A percentile compares a stretch with the other conserved stretches of the same genome.
These are phyloP conservation scores for Palythoa grandis DNA, from an alignment of 92 coral and sea anemone genomes.

Conservation along the genomic window DNA sequence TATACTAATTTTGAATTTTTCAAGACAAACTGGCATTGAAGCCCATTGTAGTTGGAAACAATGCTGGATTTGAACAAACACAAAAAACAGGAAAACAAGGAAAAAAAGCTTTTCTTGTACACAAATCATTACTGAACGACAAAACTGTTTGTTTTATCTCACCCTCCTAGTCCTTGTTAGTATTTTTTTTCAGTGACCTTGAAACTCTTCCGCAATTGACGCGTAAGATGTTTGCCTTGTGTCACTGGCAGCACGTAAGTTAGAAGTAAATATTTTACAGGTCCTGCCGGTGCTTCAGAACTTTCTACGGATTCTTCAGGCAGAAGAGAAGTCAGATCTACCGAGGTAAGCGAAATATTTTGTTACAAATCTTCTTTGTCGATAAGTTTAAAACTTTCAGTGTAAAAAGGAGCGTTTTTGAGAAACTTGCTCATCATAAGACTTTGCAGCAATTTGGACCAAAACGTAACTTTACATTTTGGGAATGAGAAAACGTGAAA, in stretches of 20 bases:
- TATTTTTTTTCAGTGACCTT: background rate
- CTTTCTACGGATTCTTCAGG: constrained; percentile 21
- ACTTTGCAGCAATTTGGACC: no score
- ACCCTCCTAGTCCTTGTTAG: background rate
- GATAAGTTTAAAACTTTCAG: background rate
- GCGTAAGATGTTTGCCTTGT: background rate
- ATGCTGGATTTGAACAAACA: no score
- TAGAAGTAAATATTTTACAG: background rate
- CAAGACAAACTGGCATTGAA: no score
- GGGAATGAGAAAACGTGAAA: no score
- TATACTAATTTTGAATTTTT: no score
- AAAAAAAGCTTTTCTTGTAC: no score
- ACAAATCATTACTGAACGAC: no score
- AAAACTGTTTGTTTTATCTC: no score
- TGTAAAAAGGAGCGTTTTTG: background rate
- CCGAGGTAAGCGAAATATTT: constrained; percentile 6
- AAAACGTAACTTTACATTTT: no score
- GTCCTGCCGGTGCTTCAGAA: constrained; percentile 21
- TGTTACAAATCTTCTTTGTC: background rate
- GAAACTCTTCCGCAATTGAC: background rate
- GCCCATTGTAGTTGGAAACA: no score
- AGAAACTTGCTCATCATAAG: no score
- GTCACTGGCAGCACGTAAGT: background rate
- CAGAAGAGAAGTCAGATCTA: constrained; percentile 20
- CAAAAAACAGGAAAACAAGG: no score